Evolutionary conservation across 2,797 vertebrate genomes (phyloP), one percentile per base, ranked within the genome.

Genomic region (Luscinia luscinia): DNA sequence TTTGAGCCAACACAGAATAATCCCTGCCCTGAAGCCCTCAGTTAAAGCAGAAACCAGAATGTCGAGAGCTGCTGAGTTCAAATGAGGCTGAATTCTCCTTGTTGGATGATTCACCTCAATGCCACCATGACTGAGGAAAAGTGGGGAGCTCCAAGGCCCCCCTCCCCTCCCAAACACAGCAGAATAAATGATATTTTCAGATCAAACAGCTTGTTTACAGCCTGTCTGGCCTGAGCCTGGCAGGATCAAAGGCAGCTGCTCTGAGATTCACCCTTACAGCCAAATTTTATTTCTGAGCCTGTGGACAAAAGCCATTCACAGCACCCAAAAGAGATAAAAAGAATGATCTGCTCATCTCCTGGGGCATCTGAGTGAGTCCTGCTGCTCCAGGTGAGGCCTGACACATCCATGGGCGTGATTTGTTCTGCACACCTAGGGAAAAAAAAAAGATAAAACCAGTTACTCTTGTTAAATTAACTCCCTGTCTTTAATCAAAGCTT

Each of bases 401-500:
- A 28, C 62, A 84, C 76, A 59, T 49, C 40, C 80, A 9, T 6
- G 52, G 57, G 14, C 36, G 15, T 12, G 58, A 23, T 86, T 72
- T 75, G 41, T 73, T 54, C 79, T 67, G 22, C 64, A 38, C 45
- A 40, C 28, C 28, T 21, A 43, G 22, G 1, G 21, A 40, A 81
- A 66, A 43, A 4, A 14, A 21, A 32, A 20, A 62, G 7, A 63
- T 13, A 48, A 92, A 84, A 92, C 90, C 70, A 83, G 94, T 87
- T 83, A 64, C 30, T 63, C 90, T 45, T 77, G 84, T 45, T 94
- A 87, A 84, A 91, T 95, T 54, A 91, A 75, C 63, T 89, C 58
- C 22, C 22, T 45, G 68, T 62, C 94, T 95, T 80, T 90, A 86
- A 97, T 96, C 90, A 93, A 66, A 84, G 69, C 62, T 68, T 72